phyloP scores from a whole-genome alignment of 2,888 invertebrate genomes.

The Nomada lathburiana region DNA sequence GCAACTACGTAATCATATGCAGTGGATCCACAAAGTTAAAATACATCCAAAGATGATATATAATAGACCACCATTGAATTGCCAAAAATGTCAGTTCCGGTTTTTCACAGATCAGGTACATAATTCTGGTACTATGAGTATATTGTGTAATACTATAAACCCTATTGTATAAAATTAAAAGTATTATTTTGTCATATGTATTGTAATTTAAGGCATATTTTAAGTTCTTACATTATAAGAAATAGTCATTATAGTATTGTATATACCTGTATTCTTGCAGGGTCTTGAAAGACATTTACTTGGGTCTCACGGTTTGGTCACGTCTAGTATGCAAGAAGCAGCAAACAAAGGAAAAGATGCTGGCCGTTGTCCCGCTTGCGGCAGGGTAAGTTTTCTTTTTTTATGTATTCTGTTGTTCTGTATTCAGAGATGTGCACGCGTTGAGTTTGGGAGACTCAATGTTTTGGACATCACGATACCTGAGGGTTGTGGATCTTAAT shows the following conservation, averaged over 20 bases:
- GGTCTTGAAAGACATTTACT: conserved; percentile 97
- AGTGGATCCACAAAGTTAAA: conserved; percentile 98
- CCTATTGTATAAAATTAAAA: not conserved
- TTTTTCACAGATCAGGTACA: conserved; percentile 94
- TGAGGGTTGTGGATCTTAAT: conserved; percentile 53
- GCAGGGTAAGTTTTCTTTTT: conserved; percentile 88
- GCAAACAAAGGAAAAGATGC: conserved; percentile 97
- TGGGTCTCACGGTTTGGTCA: conserved; percentile 97
- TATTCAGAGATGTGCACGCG: not conserved
- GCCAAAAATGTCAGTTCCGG: conserved; percentile 97
- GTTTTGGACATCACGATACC: conserved; percentile 8
- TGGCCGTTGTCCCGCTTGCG: conserved; percentile 97
- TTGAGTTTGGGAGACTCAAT: not conserved
- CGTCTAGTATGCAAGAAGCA: conserved; percentile 97
- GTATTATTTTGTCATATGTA: not conserved
- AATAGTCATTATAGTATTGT: not conserved
- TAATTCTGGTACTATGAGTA: conserved; percentile 15
- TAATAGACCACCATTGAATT: conserved; percentile 96
- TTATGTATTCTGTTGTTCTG: not conserved
- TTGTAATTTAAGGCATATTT: not conserved
- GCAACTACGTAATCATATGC: conserved; percentile 97
- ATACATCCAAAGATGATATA: conserved; percentile 98
- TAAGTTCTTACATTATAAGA: not conserved
- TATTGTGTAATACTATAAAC: not conserved
- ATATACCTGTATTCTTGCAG: conserved; percentile 81